Evolutionary conservation across 1,140 invertebrate genomes (phyloP).

Genomic region (Aphaenogaster ashmeadi): DNA sequence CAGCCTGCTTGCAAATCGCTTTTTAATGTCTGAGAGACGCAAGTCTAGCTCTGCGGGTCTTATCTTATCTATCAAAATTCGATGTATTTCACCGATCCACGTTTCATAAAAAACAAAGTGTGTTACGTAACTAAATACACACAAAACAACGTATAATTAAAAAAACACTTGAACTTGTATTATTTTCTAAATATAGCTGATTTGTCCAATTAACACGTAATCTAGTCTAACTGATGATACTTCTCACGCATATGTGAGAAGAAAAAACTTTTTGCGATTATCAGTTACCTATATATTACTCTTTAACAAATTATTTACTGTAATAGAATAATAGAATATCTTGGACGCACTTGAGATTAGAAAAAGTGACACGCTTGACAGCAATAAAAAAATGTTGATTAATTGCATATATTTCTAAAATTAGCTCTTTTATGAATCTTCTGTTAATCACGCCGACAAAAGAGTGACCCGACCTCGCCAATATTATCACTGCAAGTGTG

Average conservation of each 20-base stretch:
- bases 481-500: not conserved
- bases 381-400: not conserved
- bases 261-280: not conserved
- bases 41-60: not conserved
- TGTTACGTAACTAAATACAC: not conserved
- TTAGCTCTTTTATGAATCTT: not conserved
- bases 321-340: not conserved
- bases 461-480: not conserved
- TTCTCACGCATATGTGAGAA: not conserved
- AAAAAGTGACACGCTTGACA: not conserved
- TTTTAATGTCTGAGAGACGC: not conserved
- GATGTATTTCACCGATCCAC: not conserved
- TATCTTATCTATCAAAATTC: constrained; percentile 8
- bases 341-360: not conserved
- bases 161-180: not conserved
- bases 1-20: not conserved
- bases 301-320: not conserved
- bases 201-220: not conserved
- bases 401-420: constrained; percentile 10
- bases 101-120: not conserved
- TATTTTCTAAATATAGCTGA: not conserved
- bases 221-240: not conserved
- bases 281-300: not conserved
- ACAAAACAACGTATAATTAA: not conserved
- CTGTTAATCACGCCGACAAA: not conserved